Evolutionary conservation across 2,797 vertebrate species (phyloP).

Genomic region (Bradypus variegatus): DNA sequence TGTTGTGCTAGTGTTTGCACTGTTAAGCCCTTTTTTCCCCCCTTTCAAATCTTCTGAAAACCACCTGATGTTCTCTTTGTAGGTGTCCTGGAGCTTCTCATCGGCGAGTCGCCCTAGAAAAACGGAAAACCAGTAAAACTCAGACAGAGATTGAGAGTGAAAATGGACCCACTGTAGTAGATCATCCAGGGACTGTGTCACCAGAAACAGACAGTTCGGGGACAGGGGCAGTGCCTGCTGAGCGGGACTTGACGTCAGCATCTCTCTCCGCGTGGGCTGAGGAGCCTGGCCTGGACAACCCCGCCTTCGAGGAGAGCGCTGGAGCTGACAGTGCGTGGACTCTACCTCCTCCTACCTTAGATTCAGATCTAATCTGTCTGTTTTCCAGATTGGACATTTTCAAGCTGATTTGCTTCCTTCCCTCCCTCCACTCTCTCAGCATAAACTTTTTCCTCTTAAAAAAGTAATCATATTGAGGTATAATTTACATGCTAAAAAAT

Average conservation of each 20-base stretch:
- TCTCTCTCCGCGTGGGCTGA: conserved; percentile 81
- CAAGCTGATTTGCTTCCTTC: not conserved
- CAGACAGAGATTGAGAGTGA: conserved; percentile 76
- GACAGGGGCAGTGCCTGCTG: conserved; percentile 71
- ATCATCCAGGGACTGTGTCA: conserved; percentile 73
- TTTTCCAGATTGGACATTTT: conserved; percentile 39
- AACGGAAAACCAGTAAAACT: conserved; percentile 75
- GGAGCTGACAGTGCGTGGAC: conserved; percentile 87
- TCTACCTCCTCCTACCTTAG: not conserved
- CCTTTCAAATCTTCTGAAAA: conserved; percentile 2
- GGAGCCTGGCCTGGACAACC: conserved; percentile 89
- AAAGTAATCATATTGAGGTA: conserved; percentile 64
- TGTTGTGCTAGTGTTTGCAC: accelerated
- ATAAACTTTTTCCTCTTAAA: not conserved
- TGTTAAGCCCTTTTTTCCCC: not conserved
- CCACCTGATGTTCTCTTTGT: conserved; percentile 49
- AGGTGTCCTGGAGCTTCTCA: conserved; percentile 93
- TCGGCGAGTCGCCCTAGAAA: conserved; percentile 82
- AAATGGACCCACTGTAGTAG: conserved; percentile 71
- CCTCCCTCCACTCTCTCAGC: too few species aligned
- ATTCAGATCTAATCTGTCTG: not conserved
- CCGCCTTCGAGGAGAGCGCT: conserved; percentile 89
- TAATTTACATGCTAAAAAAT: conserved; percentile 75
- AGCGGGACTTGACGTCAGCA: conserved; percentile 70
- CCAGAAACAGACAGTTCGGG: conserved; percentile 81